Base-by-base conservation (phyloP, 2,888 invertebrate genomes). In the Tenthredo livida region DNA sequence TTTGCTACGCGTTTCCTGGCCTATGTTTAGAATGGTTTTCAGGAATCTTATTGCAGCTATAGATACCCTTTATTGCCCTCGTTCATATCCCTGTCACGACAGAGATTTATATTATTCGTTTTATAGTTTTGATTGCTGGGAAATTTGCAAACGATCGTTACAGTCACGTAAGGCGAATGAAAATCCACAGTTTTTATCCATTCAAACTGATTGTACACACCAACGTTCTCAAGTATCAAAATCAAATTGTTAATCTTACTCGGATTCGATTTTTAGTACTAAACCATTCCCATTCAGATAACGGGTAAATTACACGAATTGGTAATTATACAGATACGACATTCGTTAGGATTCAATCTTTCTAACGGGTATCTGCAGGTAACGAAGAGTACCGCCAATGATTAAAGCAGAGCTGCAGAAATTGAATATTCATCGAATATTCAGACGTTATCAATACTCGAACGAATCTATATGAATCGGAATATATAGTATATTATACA, bases 21-120 rank as follows among this genome's bases (percentile, higher is more conserved):
- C 61, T 80, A 80, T 80, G 37, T 80, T 80, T 80, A 80, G 61
- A 80, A 12, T 15, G 37, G 37, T 58, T 80, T 61, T 80, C 2
- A 40, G 50, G 54, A 77, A 77, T 77, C 77, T 29, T 77, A 54
- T 77, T 77, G 54, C 77, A 33, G 50, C 77, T 77, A 29, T 54
- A 77, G 77, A 77, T 50, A 77, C 47, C 50, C 77, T 77, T 77
- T 77, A 77, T 77, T 77, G 77, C 77, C 29, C 77, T 54, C 77
- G 77, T 77, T 77, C 77, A 77, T 77, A 77, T 54, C 29, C 54
- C 77, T 54, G 77, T 77, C 77, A 29, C 29, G 29, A 17, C 29
- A n/a, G 2, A 54, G 40, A 77, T 54, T 77, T 54, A 77, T 54
- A n/a, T 29, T 40, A 77, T 21, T 77, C 17, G 33, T 77, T 77